A percentile compares a stretch with the other conserved stretches of the same genome.
These are phyloP conservation scores for Tringa solitaria DNA, from an alignment of 2,113 vertebrate species.

Conservation along the genomic window DNA sequence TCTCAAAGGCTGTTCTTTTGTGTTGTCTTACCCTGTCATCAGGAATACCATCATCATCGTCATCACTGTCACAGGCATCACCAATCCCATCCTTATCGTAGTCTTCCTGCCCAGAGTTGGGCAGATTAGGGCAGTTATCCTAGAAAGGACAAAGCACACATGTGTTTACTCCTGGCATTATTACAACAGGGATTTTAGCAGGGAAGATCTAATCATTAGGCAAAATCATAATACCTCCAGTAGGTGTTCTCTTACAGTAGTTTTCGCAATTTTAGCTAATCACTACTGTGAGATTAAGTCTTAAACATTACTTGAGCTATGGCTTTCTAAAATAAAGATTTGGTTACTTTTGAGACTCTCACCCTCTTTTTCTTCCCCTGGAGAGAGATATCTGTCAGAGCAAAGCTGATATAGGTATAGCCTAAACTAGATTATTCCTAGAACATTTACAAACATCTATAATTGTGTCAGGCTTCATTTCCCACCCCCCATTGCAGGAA, in stretches of 20 bases:
- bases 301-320: not conserved
- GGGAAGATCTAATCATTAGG: not conserved
- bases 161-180: not conserved
- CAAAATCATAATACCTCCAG: not conserved
- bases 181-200: not conserved
- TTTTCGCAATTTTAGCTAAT: not conserved
- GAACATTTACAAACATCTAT: not conserved
- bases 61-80: constrained; percentile 94
- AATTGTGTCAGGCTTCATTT: not conserved
- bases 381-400: not conserved
- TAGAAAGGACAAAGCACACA: constrained; percentile 54
- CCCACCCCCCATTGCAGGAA: not conserved
- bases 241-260: not conserved
- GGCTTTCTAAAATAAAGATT: not conserved
- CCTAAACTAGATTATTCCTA: not conserved
- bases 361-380: not conserved
- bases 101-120: constrained; percentile 98
- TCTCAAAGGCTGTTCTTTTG: not conserved
- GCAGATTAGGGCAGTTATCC: constrained; percentile 97
- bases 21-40: constrained; percentile 88
- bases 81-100: constrained; percentile 95
- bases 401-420: not conserved
- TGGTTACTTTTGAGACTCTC: not conserved
- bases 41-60: constrained; percentile 93
- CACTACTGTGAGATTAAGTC: not conserved